A percentile compares a stretch with the other conserved stretches of the same genome.
Conservation (phyloP, 2,888 invertebrate species). For the Zootermopsis nevadensis region DNA sequence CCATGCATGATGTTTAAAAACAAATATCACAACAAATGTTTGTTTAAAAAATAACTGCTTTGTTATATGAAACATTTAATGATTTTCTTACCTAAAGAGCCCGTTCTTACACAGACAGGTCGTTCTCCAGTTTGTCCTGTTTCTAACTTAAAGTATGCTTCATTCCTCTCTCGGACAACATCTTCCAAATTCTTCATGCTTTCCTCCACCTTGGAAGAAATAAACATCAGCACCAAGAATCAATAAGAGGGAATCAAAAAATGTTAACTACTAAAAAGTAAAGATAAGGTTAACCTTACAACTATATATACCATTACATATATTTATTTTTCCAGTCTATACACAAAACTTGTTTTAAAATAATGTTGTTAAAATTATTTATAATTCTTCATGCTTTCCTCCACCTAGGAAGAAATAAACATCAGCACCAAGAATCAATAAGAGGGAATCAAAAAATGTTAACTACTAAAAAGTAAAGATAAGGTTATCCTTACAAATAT, state of each 20-base stretch:
- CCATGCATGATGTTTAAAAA: neutral
- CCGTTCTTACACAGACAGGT: conserved; percentile 70
- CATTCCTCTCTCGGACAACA: conserved; percentile 92
- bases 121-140: conserved; percentile 87
- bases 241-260: no score
- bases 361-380: no score
- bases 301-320: no score
- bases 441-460: no score
- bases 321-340: no score
- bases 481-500: no score
- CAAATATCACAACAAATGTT: neutral
- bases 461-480: no score
- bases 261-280: no score
- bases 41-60: conserved; percentile 17
- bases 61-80: neutral
- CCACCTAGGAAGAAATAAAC: conserved; percentile 66
- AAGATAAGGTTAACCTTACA: no score
- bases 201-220: conserved; percentile 74
- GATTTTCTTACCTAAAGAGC: conserved; percentile 70
- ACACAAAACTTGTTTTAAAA: no score
- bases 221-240: no score
- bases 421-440: no score
- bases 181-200: conserved; percentile 94
- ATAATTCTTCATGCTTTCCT: conserved; percentile 94
- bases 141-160: conserved; percentile 89